phyloP scores from a whole-genome alignment of 1,140 invertebrate species.

The Scaptodrosophila lebanonensis region DNA sequence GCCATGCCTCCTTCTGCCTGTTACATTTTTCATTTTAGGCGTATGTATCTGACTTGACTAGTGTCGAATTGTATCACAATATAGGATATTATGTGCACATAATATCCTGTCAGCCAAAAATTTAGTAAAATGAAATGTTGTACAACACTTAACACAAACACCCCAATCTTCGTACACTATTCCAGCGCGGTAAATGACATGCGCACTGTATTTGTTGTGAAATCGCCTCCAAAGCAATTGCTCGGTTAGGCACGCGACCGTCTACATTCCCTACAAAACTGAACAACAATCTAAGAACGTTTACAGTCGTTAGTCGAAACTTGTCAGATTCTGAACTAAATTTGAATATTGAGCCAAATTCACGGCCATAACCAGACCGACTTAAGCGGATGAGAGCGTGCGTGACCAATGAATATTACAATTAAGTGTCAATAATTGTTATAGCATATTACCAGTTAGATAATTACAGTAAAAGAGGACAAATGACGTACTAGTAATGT shows the following conservation, averaged over 20 bases:
- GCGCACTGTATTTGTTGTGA: constrained; percentile 34
- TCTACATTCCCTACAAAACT: constrained; percentile 44
- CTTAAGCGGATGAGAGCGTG: constrained; percentile 53
- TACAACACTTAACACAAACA: too few relatives aligned
- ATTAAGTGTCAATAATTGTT: constrained; percentile 28
- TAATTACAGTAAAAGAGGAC: constrained; percentile 18
- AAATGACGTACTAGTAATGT: constrained; percentile 34
- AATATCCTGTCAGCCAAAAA: too few relatives aligned
- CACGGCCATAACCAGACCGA: constrained; percentile 4
- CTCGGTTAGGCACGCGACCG: neutral
- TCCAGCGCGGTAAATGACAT: constrained; percentile 30
- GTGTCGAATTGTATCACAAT: too few relatives aligned
- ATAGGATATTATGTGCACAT: too few relatives aligned
- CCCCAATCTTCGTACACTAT: too few relatives aligned
- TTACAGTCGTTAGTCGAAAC: constrained; percentile 56
- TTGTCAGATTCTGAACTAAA: constrained; percentile 21
- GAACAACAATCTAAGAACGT: neutral
- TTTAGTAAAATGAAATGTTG: too few relatives aligned
- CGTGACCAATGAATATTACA: constrained; percentile 59
- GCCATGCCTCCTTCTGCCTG: too few relatives aligned
- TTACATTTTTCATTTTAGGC: too few relatives aligned
- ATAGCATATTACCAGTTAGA: constrained; percentile 37
- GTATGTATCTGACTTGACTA: too few relatives aligned
- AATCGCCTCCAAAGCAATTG: neutral
- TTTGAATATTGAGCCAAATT: neutral